These are phyloP conservation scores for Notiomystis cincta DNA, from an alignment of 2,113 vertebrate genomes.

Conservation along the genomic window DNA sequence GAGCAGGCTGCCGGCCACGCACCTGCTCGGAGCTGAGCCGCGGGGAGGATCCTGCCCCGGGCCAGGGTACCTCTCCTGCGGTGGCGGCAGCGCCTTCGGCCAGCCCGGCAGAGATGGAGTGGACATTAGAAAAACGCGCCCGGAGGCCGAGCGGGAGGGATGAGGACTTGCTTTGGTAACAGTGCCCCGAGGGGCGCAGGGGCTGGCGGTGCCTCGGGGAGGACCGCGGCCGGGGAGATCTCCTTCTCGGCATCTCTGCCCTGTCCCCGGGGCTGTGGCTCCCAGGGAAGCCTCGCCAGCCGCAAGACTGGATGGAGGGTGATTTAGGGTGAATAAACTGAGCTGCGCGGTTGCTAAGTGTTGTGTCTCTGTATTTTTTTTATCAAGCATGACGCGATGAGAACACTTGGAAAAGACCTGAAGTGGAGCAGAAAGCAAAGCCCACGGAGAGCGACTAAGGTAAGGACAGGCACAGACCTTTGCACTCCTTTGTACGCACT, in stretches of 20 bases:
- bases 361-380: background rate
- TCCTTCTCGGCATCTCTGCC: background rate
- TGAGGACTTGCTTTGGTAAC: conserved; percentile 54
- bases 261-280: background rate
- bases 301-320: background rate
- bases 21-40: background rate
- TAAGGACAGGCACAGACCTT: background rate
- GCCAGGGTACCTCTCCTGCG: no score
- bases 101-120: background rate
- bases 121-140: background rate
- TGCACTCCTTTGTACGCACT: rapidly evolving
- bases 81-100: rapidly evolving
- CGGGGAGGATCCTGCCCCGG: no score
- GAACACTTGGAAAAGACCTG: background rate
- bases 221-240: rapidly evolving
- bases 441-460: background rate
- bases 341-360: background rate
- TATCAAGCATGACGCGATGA: conserved; percentile 41
- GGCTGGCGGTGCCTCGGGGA: background rate
- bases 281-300: background rate
- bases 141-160: background rate
- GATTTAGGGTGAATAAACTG: background rate
- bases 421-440: background rate
- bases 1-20: rapidly evolving
- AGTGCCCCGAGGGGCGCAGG: background rate